Evolutionary conservation across 2,113 vertebrate species (phyloP).

Genomic region (Mobula birostris): DNA sequence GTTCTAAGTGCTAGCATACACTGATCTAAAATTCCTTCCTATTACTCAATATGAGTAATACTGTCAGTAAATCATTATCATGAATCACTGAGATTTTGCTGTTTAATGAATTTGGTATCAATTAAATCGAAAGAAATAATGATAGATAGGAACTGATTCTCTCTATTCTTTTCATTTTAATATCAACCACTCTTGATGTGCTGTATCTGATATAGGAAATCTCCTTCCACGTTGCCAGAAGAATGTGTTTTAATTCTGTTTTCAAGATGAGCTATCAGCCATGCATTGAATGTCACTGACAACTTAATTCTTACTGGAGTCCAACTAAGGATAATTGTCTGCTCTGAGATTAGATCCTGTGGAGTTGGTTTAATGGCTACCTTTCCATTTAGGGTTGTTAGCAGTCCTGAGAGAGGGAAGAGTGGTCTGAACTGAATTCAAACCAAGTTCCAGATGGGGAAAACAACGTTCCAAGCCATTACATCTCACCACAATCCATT

Average conservation of each 20-base stretch:
- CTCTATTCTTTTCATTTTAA: neutral
- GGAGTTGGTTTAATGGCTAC: neutral
- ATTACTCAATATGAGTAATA: neutral
- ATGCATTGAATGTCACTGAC: neutral
- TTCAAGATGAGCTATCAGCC: neutral
- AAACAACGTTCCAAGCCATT: conserved; percentile 4
- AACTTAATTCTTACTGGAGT: conserved; percentile 5
- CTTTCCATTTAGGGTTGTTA: neutral
- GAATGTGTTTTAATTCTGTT: neutral
- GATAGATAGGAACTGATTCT: neutral
- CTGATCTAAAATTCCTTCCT: neutral
- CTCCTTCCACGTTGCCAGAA: neutral
- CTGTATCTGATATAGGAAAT: neutral
- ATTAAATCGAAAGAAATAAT: neutral
- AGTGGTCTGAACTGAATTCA: conserved; percentile 28
- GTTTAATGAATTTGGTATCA: neutral
- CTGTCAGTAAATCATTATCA: neutral
- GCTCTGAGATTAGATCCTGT: neutral
- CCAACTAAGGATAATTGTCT: neutral
- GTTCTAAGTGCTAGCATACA: neutral
- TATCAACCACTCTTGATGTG: neutral
- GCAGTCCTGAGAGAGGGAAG: neutral
- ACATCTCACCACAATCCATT: neutral
- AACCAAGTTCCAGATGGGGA: conserved; percentile 12
- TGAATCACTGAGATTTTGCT: neutral